Conservation (phyloP, 2,797 vertebrate genomes). For the Clamator glandarius region DNA sequence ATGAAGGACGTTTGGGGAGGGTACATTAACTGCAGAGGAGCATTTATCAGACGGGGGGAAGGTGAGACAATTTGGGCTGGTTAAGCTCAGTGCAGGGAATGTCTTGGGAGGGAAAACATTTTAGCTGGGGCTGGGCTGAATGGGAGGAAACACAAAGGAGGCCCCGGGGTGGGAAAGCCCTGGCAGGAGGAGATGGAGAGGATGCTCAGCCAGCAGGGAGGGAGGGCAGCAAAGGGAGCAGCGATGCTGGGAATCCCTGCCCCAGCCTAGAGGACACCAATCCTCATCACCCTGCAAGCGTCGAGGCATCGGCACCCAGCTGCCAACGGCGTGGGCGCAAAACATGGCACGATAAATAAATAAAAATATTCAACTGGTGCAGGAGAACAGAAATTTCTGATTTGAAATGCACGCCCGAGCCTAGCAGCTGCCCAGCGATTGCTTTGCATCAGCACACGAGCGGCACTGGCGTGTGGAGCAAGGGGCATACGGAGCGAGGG, state of each 20-base stretch:
- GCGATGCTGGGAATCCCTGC: not conserved
- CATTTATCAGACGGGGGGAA: constrained; percentile 33
- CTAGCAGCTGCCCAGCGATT: not conserved
- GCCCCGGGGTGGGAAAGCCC: not conserved
- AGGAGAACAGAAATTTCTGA: not conserved
- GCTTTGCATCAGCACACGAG: not conserved
- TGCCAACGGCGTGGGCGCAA: accelerated
- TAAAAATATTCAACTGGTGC: not conserved
- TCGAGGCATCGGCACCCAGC: not conserved
- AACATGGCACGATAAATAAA: too few species aligned
- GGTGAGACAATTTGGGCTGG: constrained; percentile 13
- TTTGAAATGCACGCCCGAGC: accelerated
- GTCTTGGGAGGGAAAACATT: not conserved
- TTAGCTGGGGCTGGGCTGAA: not conserved
- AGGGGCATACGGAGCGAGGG: not conserved
- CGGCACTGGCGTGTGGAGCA: not conserved
- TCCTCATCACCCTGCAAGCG: accelerated
- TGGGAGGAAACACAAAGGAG: not conserved
- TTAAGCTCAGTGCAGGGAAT: not conserved
- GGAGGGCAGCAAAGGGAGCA: not conserved
- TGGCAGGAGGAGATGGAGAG: not conserved
- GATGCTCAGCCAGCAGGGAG: not conserved
- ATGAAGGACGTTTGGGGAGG: constrained; percentile 70
- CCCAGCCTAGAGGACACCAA: accelerated
- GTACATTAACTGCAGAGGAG: constrained; percentile 31